A percentile compares a stretch with the other conserved stretches of the same genome.
These are phyloP conservation scores for Rattus norvegicus DNA, from an alignment of 2,113 vertebrate species.

Conservation along the genomic window DNA sequence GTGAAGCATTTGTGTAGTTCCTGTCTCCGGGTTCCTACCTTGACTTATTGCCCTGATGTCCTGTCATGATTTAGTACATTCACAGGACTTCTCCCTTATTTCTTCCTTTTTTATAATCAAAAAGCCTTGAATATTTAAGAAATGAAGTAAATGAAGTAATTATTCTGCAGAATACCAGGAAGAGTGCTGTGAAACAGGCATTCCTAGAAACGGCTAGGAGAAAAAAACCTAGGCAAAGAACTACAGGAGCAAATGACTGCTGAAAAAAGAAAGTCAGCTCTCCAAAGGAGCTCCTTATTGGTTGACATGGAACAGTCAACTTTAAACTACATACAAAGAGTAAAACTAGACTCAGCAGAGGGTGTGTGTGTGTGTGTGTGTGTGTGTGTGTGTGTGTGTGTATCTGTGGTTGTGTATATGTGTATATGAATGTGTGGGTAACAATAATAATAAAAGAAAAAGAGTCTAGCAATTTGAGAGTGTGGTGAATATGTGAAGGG, in stretches of 20 bases:
- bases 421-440: background rate
- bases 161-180: background rate
- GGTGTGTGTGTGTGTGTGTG: background rate
- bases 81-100: background rate
- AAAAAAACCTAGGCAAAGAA: background rate
- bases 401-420: no score
- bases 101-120: background rate
- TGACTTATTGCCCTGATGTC: background rate
- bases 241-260: background rate
- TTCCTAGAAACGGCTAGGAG: background rate
- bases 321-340: background rate
- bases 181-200: background rate
- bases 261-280: background rate
- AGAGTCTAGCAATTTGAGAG: background rate
- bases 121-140: background rate
- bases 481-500: no score
- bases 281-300: background rate
- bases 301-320: background rate
- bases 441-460: background rate
- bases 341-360: background rate
- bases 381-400: background rate
- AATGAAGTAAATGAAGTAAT: background rate
- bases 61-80: background rate
- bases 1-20: background rate
- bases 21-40: background rate